phyloP scores from a whole-genome alignment of 1,140 invertebrate genomes.

The Penaeus japonicus region DNA sequence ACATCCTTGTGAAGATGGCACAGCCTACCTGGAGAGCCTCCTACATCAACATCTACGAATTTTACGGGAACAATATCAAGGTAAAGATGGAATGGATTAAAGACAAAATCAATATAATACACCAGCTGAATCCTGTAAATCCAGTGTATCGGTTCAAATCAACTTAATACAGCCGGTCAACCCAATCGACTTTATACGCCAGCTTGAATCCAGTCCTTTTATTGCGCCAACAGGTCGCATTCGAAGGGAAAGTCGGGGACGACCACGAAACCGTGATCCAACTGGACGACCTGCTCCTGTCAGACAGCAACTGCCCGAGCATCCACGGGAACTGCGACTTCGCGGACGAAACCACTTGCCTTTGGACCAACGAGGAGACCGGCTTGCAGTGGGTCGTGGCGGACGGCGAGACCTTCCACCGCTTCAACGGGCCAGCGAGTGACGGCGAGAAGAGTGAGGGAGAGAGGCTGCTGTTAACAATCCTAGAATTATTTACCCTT shows the following conservation, averaged over 20 bases:
- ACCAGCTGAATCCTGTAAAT: no score
- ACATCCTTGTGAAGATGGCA: not conserved
- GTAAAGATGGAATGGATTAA: not conserved
- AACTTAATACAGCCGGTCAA: no score
- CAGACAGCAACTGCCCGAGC: not conserved
- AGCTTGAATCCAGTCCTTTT: not conserved
- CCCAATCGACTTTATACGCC: not conserved
- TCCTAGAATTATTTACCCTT: no score
- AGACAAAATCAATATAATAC: no score
- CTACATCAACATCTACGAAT: not conserved
- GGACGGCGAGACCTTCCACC: not conserved
- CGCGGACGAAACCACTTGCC: constrained; percentile 15
- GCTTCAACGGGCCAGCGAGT: constrained; percentile 19
- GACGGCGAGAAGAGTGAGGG: not conserved
- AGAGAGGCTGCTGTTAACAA: no score
- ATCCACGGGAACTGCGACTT: not conserved
- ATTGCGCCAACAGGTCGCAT: constrained; percentile 11
- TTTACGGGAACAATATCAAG: not conserved
- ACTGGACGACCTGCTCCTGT: constrained; percentile 27
- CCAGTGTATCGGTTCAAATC: no score
- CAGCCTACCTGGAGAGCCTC: not conserved
- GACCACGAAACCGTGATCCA: constrained; percentile 6
- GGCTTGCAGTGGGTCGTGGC: constrained; percentile 35
- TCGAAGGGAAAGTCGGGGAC: constrained; percentile 21
- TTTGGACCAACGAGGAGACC: constrained; percentile 15